These are phyloP conservation scores for Folsomia manolachei DNA, from an alignment of 2,888 invertebrate genomes.

Conservation along the genomic window DNA sequence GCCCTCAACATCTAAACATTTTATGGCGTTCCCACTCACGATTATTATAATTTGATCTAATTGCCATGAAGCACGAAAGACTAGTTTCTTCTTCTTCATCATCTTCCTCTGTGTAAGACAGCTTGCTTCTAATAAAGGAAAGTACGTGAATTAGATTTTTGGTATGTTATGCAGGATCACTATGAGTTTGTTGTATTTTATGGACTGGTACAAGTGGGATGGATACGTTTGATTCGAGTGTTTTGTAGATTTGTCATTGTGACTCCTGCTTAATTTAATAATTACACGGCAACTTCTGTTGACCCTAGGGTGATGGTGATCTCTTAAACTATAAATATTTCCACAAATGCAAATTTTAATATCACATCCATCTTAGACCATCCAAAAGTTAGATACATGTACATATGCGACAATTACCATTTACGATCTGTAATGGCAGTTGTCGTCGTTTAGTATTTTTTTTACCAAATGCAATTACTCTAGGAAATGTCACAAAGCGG, in stretches of 20 bases:
- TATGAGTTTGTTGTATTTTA: no score
- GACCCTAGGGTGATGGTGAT: conserved; percentile 9
- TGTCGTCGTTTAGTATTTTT: no score
- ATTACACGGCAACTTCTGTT: conserved; percentile 13
- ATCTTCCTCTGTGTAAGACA: background rate
- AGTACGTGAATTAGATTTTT: background rate
- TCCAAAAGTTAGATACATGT: background rate
- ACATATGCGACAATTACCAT: background rate
- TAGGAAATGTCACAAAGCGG: no score
- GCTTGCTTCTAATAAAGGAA: background rate
- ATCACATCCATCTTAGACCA: no score
- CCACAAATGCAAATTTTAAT: background rate
- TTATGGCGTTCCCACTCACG: conserved; percentile 38
- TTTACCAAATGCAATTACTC: no score
- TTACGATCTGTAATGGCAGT: no score
- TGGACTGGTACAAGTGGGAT: no score
- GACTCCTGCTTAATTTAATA: background rate
- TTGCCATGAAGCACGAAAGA: conserved; percentile 41
- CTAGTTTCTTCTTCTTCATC: conserved; percentile 16
- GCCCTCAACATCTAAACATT: conserved; percentile 30
- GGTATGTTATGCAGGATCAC: no score
- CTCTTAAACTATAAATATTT: background rate
- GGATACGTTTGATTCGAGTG: no score
- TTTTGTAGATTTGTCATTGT: conserved; percentile 12
- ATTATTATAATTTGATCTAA: conserved; percentile 48